Evolutionary conservation across 2,888 invertebrate genomes (phyloP), one percentile per base, ranked within the genome.

Genomic region (Eilema sororculum): DNA sequence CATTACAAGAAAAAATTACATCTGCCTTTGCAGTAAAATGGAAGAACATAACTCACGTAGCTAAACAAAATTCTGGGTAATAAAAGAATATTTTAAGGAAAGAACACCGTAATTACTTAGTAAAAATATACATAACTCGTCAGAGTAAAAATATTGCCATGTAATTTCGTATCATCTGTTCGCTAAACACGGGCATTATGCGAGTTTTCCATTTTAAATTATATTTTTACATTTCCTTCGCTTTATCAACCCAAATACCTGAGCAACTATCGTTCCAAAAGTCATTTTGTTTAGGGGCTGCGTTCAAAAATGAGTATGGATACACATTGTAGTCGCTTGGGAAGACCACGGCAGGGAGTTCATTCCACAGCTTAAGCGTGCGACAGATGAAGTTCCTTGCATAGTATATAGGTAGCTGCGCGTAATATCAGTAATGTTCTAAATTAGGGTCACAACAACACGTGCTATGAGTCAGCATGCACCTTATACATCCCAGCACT

Each of bases 211-310:
- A 76, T 82, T 85, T 81, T 79, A 79, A 84, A 81, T 78, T 71
- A 79, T 78, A 82, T 82, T 84, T 83, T 83, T 82, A 66, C 80
- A 84, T 83, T 83, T 84, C 81, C 80, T 78, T 73, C 68, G 72
- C 68, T 68, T 81, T 77, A 83, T 80, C 61, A 80, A 80, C 61
- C 65, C 25, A 58, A 33, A 63, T 46, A 30, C 28, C 60, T 67
- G 72, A 58, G 71, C 72, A 57, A 72, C 72, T 68, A 46, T 68
- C 67, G 28, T 69, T 24, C 74, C 5, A 13, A 56, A 12, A 65
- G n/a, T 33, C 16, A 61, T 67, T 71, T 81, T 70, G 77, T 74
- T 16, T 13, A 6, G 3, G 3, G 0, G 4, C 41, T 16, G 41
- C n/a, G n/a, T n/a, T n/a, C n/a, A n/a, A n/a, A n/a, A n/a, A n/a